A percentile compares a stretch with the other conserved stretches of the same genome.
These are phyloP conservation scores for Telmatherina bonti DNA, from an alignment of 2,797 vertebrate genomes.

Conservation along the genomic window DNA sequence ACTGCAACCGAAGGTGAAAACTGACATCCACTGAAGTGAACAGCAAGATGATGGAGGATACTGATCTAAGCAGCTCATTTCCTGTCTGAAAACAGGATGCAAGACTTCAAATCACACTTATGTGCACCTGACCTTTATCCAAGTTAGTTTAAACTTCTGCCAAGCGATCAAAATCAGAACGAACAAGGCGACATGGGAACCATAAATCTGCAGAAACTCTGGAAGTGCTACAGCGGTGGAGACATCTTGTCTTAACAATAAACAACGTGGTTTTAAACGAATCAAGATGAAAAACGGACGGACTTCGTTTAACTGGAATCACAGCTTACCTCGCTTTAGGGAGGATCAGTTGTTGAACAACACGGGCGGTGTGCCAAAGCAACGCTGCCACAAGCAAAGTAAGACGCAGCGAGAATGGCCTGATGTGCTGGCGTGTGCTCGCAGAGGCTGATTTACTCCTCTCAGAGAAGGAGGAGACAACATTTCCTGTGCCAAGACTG, in stretches of 20 bases:
- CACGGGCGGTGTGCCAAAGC: conserved; percentile 34
- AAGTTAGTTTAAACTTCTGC: conserved; percentile 14
- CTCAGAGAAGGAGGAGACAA: conserved; percentile 64
- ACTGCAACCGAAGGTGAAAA: background rate
- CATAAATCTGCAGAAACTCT: conserved; percentile 5
- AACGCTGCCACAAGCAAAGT: conserved; percentile 38
- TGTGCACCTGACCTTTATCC: background rate
- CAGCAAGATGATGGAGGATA: conserved; percentile 5
- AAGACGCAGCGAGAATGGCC: conserved; percentile 35
- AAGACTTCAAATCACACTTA: conserved; percentile 25
- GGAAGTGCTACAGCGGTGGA: conserved; percentile 3
- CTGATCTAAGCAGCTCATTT: conserved; percentile 48
- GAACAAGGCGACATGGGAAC: conserved; percentile 26
- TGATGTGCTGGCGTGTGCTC: conserved; percentile 41
- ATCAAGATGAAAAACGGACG: conserved; percentile 20
- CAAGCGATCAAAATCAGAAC: conserved; percentile 13
- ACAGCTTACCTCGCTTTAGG: conserved; percentile 65
- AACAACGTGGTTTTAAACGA: background rate
- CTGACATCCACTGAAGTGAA: conserved; percentile 5
- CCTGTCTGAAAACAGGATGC: conserved; percentile 68
- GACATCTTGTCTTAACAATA: conserved; percentile 10
- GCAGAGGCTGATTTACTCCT: conserved; percentile 23
- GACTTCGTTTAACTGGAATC: conserved; percentile 38
- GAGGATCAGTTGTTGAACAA: conserved; percentile 35
- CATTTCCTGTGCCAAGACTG: conserved; percentile 60